Percentiles rank a stretch among this genome's conserved stretches.
Evolutionary conservation across 1,140 invertebrate genomes (phyloP).

Genomic region (Gryllus bimaculatus): DNA sequence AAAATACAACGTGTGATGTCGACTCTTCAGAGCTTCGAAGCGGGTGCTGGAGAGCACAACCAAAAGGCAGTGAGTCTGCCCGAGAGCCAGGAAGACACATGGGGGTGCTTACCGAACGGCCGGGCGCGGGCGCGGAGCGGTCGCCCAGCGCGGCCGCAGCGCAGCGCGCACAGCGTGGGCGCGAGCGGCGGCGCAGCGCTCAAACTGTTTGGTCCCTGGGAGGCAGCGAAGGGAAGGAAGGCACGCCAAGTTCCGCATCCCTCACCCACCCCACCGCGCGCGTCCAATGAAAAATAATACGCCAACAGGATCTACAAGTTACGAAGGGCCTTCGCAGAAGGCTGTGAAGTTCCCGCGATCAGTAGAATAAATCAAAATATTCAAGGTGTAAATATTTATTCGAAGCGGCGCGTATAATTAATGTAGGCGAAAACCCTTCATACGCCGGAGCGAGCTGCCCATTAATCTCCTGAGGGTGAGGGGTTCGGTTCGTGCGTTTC

Average conservation of each 20-base stretch:
- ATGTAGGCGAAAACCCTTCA: neutral
- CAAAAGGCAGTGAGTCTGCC: no score
- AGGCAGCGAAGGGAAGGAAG: neutral
- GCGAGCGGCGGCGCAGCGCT: neutral
- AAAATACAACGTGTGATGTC: no score
- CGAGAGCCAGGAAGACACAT: no score
- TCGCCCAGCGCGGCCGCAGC: no score
- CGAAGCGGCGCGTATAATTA: neutral
- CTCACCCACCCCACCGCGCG: neutral
- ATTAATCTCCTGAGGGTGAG: neutral
- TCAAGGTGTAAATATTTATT: slow-evolving; percentile 1
- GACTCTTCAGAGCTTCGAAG: no score
- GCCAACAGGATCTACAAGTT: neutral
- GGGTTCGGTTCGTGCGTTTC: neutral
- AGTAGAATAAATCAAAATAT: neutral
- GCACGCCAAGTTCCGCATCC: neutral
- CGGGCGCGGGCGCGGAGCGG: no score
- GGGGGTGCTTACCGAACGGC: no score
- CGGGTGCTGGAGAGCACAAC: no score
- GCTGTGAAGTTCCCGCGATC: neutral
- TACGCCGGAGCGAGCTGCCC: neutral
- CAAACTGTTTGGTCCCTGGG: neutral
- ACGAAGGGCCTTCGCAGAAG: neutral
- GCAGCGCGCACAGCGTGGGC: no score
- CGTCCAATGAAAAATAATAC: neutral